These are phyloP conservation scores for Drosophila engyochracea DNA, from an alignment of 2,888 invertebrate species.

Conservation along the genomic window DNA sequence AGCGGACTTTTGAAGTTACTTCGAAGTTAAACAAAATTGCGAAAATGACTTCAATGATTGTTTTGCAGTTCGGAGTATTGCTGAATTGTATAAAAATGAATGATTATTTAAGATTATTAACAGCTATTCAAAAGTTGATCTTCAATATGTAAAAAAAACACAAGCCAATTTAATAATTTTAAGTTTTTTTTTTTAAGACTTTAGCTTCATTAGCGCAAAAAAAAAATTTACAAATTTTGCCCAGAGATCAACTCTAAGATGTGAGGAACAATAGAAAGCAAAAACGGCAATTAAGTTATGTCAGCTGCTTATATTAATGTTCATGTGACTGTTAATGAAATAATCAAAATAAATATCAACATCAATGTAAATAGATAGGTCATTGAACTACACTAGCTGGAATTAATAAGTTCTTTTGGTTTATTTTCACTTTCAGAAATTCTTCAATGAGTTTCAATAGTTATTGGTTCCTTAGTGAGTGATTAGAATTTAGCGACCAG, in stretches of 20 bases:
- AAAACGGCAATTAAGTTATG: not conserved
- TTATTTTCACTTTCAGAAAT: slow-evolving; percentile 62
- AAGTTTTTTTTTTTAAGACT: not conserved
- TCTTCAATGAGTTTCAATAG: slow-evolving; percentile 11
- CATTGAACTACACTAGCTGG: slow-evolving; percentile 37
- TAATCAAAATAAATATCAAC: not conserved
- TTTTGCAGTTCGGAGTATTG: not conserved
- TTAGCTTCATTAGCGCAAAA: slow-evolving; percentile 17
- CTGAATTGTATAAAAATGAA: not conserved
- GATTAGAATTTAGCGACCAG: slow-evolving; percentile 40
- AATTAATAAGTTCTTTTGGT: slow-evolving; percentile 29
- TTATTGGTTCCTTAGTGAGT: slow-evolving; percentile 41
- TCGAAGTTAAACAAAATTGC: not conserved
- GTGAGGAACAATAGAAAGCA: slow-evolving; percentile 6
- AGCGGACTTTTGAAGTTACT: slow-evolving; percentile 19
- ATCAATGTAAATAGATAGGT: slow-evolving; percentile 1
- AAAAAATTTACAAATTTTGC: not conserved
- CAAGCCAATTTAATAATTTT: not conserved
- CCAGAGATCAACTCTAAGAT: slow-evolving; percentile 14
- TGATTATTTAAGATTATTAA: not conserved
- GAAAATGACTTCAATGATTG: not conserved
- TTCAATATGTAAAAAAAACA: not conserved
- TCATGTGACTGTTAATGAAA: slow-evolving; percentile 17
- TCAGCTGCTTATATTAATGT: not conserved
- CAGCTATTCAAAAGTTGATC: not conserved